phyloP scores from a whole-genome alignment of 2,797 vertebrate genomes.

The Crocidura indochinensis region DNA sequence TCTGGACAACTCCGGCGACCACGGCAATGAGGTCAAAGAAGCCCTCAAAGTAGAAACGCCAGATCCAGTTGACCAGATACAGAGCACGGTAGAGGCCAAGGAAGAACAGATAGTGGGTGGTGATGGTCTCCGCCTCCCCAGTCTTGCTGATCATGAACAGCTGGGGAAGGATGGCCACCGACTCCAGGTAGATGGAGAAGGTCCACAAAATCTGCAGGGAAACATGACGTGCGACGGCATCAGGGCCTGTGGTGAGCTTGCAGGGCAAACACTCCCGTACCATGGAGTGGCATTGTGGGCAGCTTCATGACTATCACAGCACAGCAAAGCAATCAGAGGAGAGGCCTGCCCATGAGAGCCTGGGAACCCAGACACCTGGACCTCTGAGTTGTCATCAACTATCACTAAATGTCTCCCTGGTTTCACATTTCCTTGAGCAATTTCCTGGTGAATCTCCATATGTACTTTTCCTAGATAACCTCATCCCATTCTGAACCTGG shows the following conservation, averaged over 20 bases:
- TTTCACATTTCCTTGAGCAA: neutral
- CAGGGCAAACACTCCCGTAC: neutral
- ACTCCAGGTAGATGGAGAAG: constrained; percentile 98
- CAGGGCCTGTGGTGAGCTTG: rapidly evolving
- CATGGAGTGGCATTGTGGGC: neutral
- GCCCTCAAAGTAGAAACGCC: constrained; percentile 98
- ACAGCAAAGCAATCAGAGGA: neutral
- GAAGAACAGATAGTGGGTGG: constrained; percentile 99
- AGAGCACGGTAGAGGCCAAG: constrained; percentile 97
- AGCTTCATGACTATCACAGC: neutral
- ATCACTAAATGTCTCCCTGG: neutral
- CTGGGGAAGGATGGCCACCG: constrained; percentile 97
- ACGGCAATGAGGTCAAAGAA: constrained; percentile 99
- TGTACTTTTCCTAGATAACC: neutral
- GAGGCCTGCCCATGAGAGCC: neutral
- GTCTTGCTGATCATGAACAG: constrained; percentile 99
- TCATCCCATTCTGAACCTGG: neutral
- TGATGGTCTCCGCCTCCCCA: constrained; percentile 98
- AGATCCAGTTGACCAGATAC: constrained; percentile 99
- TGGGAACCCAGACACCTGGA: neutral
- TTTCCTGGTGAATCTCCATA: neutral
- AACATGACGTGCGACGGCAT: neutral
- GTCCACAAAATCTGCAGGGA: constrained; percentile 96
- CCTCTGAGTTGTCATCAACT: neutral
- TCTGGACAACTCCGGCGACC: constrained; percentile 98